A percentile compares a stretch with the other conserved stretches of the same genome.
These are phyloP conservation scores for Zoanthus sociatus DNA, from an alignment of 92 coral and sea anemone species.

Conservation along the genomic window DNA sequence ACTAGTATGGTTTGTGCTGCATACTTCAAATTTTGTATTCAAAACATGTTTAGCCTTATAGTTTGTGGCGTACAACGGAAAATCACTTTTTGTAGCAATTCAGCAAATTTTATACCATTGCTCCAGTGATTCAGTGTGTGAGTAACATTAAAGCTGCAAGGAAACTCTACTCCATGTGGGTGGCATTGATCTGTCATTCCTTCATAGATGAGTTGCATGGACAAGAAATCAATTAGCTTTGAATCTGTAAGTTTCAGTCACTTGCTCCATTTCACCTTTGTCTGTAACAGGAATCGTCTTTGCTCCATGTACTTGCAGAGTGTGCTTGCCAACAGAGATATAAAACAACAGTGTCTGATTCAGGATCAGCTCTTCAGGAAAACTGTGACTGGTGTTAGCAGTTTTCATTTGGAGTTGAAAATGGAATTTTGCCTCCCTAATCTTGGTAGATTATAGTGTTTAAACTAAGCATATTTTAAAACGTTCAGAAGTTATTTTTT, in stretches of 20 bases:
- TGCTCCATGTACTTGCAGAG: constrained; percentile 17
- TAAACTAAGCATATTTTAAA: no score
- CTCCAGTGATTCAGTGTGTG: constrained; percentile 1
- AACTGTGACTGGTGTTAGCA: no score
- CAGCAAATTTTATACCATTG: neutral
- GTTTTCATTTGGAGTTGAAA: no score
- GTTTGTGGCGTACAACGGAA: neutral
- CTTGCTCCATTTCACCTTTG: neutral
- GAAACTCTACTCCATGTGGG: constrained; percentile 9
- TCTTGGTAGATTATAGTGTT: no score
- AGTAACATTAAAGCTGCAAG: neutral
- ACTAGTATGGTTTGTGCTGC: no score
- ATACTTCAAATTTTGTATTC: no score
- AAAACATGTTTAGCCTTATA: no score
- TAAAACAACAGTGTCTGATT: no score
- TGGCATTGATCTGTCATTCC: neutral
- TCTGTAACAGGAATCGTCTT: neutral
- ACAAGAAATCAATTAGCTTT: neutral
- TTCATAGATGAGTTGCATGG: constrained; percentile 12
- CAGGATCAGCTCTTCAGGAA: no score
- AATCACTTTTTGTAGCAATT: constrained; percentile 4
- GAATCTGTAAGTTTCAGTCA: constrained; percentile 5
- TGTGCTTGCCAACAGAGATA: neutral
- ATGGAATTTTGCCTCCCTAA: no score
- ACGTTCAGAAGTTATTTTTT: no score